Conservation (phyloP, 2,888 invertebrate species). For the Nebria brevicollis region DNA sequence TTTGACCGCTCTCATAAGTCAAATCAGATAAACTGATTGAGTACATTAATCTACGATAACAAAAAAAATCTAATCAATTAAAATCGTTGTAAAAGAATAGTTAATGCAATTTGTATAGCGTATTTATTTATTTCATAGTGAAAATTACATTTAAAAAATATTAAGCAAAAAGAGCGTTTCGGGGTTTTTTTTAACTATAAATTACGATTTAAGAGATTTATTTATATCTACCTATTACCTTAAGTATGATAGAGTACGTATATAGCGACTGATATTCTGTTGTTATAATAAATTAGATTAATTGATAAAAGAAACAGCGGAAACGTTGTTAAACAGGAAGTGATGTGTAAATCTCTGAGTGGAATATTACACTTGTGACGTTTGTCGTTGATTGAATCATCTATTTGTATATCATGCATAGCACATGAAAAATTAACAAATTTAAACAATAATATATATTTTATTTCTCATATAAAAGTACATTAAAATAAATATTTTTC, state of each 20-base stretch:
- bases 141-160: no score
- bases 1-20: not conserved
- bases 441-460: no score
- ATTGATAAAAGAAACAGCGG: constrained; percentile 39
- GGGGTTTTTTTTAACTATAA: not conserved
- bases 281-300: constrained; percentile 33
- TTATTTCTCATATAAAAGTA: no score
- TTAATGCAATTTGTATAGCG: no score
- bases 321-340: constrained; percentile 38
- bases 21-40: not conserved
- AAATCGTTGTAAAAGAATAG: no score
- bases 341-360: constrained; percentile 37
- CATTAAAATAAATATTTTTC: not conserved
- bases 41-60: not conserved
- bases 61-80: no score
- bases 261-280: constrained; percentile 2
- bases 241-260: not conserved
- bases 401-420: not conserved
- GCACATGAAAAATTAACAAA: not conserved
- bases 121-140: no score
- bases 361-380: constrained; percentile 43
- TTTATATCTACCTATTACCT: not conserved
- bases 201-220: not conserved
- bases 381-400: constrained; percentile 40
- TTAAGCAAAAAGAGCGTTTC: no score